Base-by-base conservation (phyloP, 2,888 invertebrate genomes). In the Andrena bicolor region DNA sequence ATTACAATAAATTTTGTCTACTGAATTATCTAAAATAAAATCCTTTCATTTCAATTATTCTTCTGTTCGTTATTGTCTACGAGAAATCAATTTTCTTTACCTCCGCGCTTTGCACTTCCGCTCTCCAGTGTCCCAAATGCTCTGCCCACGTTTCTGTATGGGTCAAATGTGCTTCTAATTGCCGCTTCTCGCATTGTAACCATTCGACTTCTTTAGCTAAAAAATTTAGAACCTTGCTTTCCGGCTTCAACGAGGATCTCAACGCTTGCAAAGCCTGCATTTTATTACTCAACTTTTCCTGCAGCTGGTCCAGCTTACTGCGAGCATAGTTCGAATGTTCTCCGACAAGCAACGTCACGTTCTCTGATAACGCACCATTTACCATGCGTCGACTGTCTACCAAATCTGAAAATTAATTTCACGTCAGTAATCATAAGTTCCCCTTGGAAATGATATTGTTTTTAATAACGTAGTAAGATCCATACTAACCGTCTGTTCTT, bases 61-160 rank as follows among this genome's bases (percentile, higher is more conserved):
- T 16, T 61, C 7, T 10, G 10, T 10, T 48, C 20, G 69, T 23
- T 70, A 82, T n/a, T 63, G 41, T 4, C 30, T 1, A 28, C 1
- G 7, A 68, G 16, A 69, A 53, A 8, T 48, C 23, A 26, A 65
- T 2, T 60, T n/a, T 7, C 53, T 66, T 87, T 95, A 97, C 97
- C 95, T 98, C 97, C 7, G 97, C 97, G 91, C 96, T 97, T 92
- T 97, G 97, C 30, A 98, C 97, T 58, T 96, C 96, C 6, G 98
- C 98, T 80, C 97, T 96, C 98, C 98, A 98, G 85, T 96, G 96
- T 28, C 98, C 98, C 86, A 98, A 94, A 93, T 98, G 97, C 88
- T 98, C 98, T 0, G 97, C 97, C 98, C 98, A 98, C 66, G 97
- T 96, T 94, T 98, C 98, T 0, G 98, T 98, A 56, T 98, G 95